Conservation (phyloP, 1,140 invertebrate species). For the Hycleus phaleratus region DNA sequence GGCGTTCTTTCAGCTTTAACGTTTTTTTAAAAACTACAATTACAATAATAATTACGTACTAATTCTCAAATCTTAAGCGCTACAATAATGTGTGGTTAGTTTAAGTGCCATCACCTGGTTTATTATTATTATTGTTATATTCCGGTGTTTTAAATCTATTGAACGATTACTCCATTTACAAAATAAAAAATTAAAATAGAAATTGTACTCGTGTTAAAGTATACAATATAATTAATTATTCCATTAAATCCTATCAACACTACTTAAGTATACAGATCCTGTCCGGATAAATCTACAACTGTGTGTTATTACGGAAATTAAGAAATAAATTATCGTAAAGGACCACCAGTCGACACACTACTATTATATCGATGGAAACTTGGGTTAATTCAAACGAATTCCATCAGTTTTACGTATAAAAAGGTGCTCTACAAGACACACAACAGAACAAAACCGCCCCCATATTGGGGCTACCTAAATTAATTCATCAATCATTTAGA, state of each 20-base stretch:
- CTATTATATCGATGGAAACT: too few species aligned
- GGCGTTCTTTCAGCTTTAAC: neutral
- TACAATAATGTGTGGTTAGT: constrained; percentile 17
- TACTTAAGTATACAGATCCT: too few species aligned
- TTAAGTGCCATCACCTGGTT: constrained; percentile 36
- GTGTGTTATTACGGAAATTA: too few species aligned
- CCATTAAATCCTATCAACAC: neutral
- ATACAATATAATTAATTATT: constrained; percentile 23
- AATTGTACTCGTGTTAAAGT: constrained; percentile 35
- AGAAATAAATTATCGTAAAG: too few species aligned
- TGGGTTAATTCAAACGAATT: too few species aligned
- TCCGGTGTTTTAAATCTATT: constrained; percentile 35
- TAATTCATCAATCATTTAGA: neutral
- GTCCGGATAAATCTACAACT: too few species aligned
- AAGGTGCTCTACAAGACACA: neutral
- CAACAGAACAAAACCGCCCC: neutral
- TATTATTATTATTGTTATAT: constrained; percentile 36
- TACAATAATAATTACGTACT: constrained; percentile 31
- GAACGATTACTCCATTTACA: neutral
- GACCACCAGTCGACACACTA: too few species aligned
- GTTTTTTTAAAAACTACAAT: constrained; percentile 23
- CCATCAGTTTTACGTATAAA: too few species aligned
- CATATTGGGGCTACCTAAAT: neutral
- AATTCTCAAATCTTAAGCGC: constrained; percentile 16
- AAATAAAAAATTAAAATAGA: too few species aligned